phyloP scores from a whole-genome alignment of 2,888 invertebrate genomes.

The Erebia aethiops region DNA sequence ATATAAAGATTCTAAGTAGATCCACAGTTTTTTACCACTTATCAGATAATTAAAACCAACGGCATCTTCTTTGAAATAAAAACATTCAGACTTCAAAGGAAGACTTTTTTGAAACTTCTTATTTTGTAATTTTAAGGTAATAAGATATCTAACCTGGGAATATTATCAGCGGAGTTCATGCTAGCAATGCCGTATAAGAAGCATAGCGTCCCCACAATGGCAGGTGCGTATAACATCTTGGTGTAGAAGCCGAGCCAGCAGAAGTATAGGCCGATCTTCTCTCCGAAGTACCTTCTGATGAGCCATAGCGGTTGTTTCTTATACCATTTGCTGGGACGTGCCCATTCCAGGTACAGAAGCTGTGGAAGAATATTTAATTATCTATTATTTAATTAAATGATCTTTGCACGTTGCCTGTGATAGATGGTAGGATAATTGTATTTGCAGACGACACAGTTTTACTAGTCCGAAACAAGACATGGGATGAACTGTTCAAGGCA shows the following conservation, averaged over 20 bases:
- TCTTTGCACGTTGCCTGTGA: too few relatives aligned
- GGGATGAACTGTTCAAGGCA: too few relatives aligned
- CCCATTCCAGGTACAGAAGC: constrained; percentile 96
- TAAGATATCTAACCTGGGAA: constrained; percentile 83
- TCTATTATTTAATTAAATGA: too few relatives aligned
- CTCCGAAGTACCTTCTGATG: constrained; percentile 94
- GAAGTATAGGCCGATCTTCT: constrained; percentile 95
- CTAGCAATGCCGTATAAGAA: constrained; percentile 93
- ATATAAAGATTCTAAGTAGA: too few relatives aligned
- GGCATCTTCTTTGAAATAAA: too few relatives aligned
- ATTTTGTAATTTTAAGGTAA: too few relatives aligned
- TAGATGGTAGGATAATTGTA: too few relatives aligned
- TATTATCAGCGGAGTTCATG: constrained; percentile 91
- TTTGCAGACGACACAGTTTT: too few relatives aligned
- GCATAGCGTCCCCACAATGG: constrained; percentile 92
- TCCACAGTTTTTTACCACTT: too few relatives aligned
- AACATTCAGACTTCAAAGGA: too few relatives aligned
- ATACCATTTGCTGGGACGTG: constrained; percentile 93
- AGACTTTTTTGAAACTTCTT: background rate
- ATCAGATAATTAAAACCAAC: too few relatives aligned
- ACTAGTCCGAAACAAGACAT: too few relatives aligned
- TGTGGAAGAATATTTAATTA: constrained; percentile 58
- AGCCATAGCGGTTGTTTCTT: constrained; percentile 96
- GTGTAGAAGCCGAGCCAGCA: constrained; percentile 98
- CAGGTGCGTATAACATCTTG: constrained; percentile 93